Evolutionary conservation across 30 jellyfish, hydroid and myxozoan species (phyloP), one percentile per base, ranked within the genome.

Genomic region (Aurelia sp.): DNA sequence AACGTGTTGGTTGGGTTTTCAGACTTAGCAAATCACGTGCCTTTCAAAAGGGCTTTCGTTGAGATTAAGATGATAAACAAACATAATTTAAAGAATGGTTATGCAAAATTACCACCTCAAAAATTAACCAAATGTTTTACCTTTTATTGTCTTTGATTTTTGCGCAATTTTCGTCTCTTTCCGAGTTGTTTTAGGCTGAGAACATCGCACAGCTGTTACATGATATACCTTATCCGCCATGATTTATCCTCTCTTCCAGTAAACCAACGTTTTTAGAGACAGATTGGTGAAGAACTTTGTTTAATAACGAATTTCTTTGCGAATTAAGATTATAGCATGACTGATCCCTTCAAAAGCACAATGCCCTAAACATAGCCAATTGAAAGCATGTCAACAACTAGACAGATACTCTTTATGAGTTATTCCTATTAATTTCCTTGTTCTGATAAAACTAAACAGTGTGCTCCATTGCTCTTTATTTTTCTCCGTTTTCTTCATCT

Each of bases 191-290:
- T 70, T 63, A 63, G 89, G 81, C 81, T 86, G 65, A 41, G 85
- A 55, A 55, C 95, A 76, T 22, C 66, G 64, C 40, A 86, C 89
- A 86, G 89, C 78, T 86, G 84, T 86, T 21, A 84, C 72, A 17
- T 84, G 93, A 21, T 71, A 84, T 68, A 73, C 66, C 69, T 84
- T 84, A 71, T 72, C 93, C 63, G 63, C 65, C 70, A 22, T 66
- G 51, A 15, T 81, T 79, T 66, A 48, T 55, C 90, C 82, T 35
- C 60, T 81, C 90, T 60, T 67, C 55, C 66, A 44, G 30, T 21
- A 50, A 62, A 16, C 73, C 23, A 13, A 68, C 50, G 37, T 62
- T 67, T 31, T 58, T 12, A 31, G 37, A 70, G 63, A 65, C 78
- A 53, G 31, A 33, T 23, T 23, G 86, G 35, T 20, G 73, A 50